Evolutionary conservation across 35 echinoderm and acorn worm species (phyloP), one percentile per base, ranked within the genome.

Genomic region (Lytechinus pictus): DNA sequence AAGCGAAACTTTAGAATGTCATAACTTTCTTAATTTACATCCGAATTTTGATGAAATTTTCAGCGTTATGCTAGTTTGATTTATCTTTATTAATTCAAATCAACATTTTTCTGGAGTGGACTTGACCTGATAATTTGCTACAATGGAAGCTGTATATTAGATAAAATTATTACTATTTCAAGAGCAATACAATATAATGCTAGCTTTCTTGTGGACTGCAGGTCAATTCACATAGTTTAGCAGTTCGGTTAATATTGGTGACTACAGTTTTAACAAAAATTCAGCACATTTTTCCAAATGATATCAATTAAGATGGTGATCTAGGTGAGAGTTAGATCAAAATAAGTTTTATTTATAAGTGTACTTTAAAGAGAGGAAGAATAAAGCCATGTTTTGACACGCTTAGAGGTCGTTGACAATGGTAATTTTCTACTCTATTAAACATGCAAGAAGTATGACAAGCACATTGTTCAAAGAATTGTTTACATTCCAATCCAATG

Each of bases 401-500:
- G 21, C 66, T 79, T 79, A 14, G 66, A 24, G 66, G 66, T 79
- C 66, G 66, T 24, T 79, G 66, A 79, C 66, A 79, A 79, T 79
- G n/a, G 66, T 24, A 79, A 79, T 79, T 79, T 79, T 79, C 66
- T 24, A 24, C 66, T 79, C 66, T 79, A 14, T 79, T 24, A 79
- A 24, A 79, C 66, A 79, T 14, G 66, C 66, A 79, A 79, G 19
- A 79, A 24, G 19, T 79, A 79, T 79, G 66, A 79, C 66, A 79
- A 79, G 19, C 66, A 79, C n/a, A 79, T 79, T 79, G n/a, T 79
- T 79, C 66, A 24, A 79, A 24, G 66, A 79, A 79, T 79, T 79
- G 66, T 79, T 79, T 79, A 79, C 66, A 79, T 79, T 79, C 66
- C 66, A 79, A 79, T 79, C n/a, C 66, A 79, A 79, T 79, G 66